Evolutionary conservation across 2,888 invertebrate species (phyloP).

Genomic region (Nasonovia ribisnigri): DNA sequence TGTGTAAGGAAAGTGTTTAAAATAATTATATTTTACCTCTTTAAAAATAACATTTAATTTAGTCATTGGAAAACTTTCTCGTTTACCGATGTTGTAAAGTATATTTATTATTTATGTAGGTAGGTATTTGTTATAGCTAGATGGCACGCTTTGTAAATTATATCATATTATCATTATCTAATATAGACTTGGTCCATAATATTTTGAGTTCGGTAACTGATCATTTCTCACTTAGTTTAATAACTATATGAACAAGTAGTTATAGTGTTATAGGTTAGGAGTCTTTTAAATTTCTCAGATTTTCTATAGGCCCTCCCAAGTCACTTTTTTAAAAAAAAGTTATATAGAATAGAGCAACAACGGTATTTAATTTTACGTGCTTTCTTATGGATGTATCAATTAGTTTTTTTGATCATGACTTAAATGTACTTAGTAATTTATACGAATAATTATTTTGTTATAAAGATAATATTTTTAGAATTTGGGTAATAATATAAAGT

Average conservation of each 20-base stretch:
- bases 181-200: neutral
- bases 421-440: neutral
- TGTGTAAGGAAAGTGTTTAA: too few species aligned
- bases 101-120: neutral
- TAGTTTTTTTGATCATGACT: neutral
- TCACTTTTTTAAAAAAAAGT: neutral
- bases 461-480: neutral
- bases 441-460: neutral
- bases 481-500: neutral
- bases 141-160: neutral
- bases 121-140: neutral
- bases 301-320: neutral
- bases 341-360: neutral
- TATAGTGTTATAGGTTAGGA: neutral
- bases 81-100: neutral
- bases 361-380: neutral
- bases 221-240: neutral
- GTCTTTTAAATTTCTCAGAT: neutral
- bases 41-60: neutral
- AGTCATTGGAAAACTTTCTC: neutral
- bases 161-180: neutral
- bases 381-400: neutral
- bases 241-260: neutral
- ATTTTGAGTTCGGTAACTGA: neutral
- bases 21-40: neutral